Evolutionary conservation across 1,140 invertebrate genomes (phyloP).

Genomic region (Bombus sylvicola): DNA sequence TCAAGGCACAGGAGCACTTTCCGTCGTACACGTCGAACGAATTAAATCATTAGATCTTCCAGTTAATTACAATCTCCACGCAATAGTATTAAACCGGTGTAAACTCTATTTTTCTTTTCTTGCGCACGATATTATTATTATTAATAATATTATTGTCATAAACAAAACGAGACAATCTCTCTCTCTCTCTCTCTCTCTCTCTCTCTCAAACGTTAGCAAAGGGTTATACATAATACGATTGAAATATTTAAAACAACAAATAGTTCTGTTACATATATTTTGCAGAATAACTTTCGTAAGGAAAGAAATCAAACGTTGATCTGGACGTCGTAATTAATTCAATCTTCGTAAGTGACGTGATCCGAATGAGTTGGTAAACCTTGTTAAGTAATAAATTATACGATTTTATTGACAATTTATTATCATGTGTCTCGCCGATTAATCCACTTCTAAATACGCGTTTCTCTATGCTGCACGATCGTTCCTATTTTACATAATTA

Average conservation of each 20-base stretch:
- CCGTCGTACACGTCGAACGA: background rate
- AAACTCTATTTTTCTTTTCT: background rate
- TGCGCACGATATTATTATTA: background rate
- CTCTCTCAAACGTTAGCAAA: too few relatives aligned
- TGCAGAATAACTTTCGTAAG: background rate
- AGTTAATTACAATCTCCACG: background rate
- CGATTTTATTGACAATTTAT: background rate
- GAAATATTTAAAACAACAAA: too few relatives aligned
- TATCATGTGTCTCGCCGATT: background rate
- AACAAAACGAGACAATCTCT: background rate
- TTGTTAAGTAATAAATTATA: background rate
- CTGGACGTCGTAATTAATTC: background rate
- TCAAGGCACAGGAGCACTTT: slow-evolving; percentile 1
- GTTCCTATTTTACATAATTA: slow-evolving; percentile 44
- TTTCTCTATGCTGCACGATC: background rate
- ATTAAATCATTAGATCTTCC: slow-evolving; percentile 7
- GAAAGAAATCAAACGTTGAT: background rate
- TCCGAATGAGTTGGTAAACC: background rate
- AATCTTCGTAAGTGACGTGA: background rate
- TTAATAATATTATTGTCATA: background rate
- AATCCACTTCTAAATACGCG: background rate
- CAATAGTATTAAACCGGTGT: too few relatives aligned
- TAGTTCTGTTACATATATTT: too few relatives aligned
- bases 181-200: too few relatives aligned
- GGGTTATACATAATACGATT: too few relatives aligned